Evolutionary conservation across 2,888 invertebrate genomes (phyloP).

Genomic region (Heterodera filipjevi): DNA sequence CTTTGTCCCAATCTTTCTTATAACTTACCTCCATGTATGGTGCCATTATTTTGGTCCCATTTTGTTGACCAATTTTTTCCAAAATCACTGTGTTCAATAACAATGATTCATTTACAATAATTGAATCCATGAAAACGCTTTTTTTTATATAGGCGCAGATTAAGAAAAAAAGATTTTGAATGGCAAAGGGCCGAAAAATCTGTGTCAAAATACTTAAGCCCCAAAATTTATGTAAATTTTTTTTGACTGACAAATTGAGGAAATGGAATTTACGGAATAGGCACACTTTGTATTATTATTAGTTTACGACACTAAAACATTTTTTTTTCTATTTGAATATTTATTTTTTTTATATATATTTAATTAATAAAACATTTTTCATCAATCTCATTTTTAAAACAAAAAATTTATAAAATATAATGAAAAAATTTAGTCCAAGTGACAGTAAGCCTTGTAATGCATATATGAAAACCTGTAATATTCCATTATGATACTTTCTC

Average conservation of each 20-base stretch:
- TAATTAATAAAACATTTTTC: no score
- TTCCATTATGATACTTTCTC: no score
- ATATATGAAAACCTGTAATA: no score
- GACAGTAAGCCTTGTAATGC: no score
- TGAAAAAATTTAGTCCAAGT: no score
- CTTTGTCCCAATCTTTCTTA: no score
- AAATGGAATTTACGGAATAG: background rate
- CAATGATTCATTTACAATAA: background rate
- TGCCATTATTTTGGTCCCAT: background rate
- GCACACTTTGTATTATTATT: no score
- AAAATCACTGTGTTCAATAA: background rate
- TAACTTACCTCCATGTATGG: slow-evolving; percentile 11
- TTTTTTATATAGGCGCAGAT: background rate
- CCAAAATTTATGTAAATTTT: background rate
- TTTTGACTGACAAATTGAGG: background rate
- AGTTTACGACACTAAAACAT: no score
- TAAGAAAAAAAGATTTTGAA: background rate
- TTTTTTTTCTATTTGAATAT: no score
- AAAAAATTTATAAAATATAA: no score
- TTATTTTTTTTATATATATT: no score
- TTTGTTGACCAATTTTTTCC: background rate
- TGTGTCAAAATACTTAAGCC: background rate
- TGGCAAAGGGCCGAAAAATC: background rate
- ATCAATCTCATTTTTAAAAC: no score
- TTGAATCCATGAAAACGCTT: background rate